Percentiles rank a stretch among this genome's conserved stretches.
Evolutionary conservation across 1,140 invertebrate species (phyloP).

Genomic region (Drosophila tristis): DNA sequence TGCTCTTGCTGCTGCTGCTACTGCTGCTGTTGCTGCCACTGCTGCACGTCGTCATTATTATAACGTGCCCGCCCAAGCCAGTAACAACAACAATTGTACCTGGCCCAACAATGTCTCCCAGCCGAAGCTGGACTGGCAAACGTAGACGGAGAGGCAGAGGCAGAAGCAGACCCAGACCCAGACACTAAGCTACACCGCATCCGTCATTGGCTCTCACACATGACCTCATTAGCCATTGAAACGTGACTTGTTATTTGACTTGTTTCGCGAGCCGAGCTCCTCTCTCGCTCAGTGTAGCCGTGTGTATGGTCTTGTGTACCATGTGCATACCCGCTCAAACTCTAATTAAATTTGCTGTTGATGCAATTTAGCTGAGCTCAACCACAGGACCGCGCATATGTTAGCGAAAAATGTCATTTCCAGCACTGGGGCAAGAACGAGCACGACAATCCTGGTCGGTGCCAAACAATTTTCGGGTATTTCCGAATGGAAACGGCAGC

Average conservation of each 20-base stretch:
- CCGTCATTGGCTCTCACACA: conserved; percentile 76
- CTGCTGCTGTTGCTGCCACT: conserved; percentile 7
- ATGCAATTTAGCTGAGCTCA: conserved; percentile 64
- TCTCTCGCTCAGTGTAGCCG: no score
- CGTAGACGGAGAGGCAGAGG: no score
- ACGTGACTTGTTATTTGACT: conserved; percentile 83
- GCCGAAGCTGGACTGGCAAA: no score
- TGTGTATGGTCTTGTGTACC: conserved; percentile 17
- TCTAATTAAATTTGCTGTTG: conserved; percentile 74
- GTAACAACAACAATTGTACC: conserved; percentile 64
- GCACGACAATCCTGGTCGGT: conserved; percentile 16
- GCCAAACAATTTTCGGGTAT: conserved; percentile 72
- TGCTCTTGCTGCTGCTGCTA: conserved; percentile 15
- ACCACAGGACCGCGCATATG: conserved; percentile 71
- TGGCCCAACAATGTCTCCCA: conserved; percentile 56
- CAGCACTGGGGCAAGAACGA: conserved; percentile 11
- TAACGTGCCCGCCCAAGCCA: conserved; percentile 68
- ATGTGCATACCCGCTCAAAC: conserved; percentile 56
- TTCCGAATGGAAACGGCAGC: conserved; percentile 37
- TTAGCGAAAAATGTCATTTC: conserved; percentile 77
- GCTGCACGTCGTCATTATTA: conserved; percentile 76
- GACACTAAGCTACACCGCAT: conserved; percentile 41
- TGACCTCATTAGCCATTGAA: conserved; percentile 82
- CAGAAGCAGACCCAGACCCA: conserved; percentile 6
- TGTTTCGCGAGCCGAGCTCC: conserved; percentile 55